Evolutionary conservation across 2,888 invertebrate genomes (phyloP).

Genomic region (Harpagoxenus sublaevis): DNA sequence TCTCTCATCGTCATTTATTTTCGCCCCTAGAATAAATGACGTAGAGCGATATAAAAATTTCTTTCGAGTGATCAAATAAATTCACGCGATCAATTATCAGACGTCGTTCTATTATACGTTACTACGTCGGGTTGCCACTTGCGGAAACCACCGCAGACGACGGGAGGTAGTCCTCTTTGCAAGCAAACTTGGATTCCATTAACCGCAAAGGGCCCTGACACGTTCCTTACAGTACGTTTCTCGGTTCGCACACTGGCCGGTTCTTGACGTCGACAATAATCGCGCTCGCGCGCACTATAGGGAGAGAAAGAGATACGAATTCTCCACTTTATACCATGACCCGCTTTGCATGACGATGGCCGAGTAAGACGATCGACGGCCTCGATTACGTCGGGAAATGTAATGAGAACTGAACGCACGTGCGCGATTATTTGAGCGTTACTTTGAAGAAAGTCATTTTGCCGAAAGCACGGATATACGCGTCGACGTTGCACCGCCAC

Average conservation of each 20-base stretch:
- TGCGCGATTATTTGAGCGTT: constrained; percentile 32
- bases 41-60: not conserved
- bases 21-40: not conserved
- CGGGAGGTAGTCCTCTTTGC: constrained; percentile 24
- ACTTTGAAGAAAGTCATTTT: constrained; percentile 39
- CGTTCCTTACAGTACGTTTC: constrained; percentile 46
- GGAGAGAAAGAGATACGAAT: not conserved
- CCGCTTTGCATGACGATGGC: constrained; percentile 43
- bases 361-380: constrained; percentile 32
- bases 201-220: constrained; percentile 45
- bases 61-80: not conserved
- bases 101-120: constrained; percentile 34
- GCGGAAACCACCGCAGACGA: constrained; percentile 27
- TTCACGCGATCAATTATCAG: constrained; percentile 32
- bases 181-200: constrained; percentile 51
- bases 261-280: not conserved
- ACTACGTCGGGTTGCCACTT: constrained; percentile 19
- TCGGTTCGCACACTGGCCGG: constrained; percentile 18
- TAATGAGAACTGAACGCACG: constrained; percentile 15
- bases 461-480: constrained; percentile 20
- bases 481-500: constrained; percentile 3
- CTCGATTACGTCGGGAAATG: constrained; percentile 23
- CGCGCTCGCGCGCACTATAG: not conserved
- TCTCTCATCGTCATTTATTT: not conserved
- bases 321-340: constrained; percentile 17